phyloP scores from a whole-genome alignment of 2,888 invertebrate species.

The Branchellion lobata region DNA sequence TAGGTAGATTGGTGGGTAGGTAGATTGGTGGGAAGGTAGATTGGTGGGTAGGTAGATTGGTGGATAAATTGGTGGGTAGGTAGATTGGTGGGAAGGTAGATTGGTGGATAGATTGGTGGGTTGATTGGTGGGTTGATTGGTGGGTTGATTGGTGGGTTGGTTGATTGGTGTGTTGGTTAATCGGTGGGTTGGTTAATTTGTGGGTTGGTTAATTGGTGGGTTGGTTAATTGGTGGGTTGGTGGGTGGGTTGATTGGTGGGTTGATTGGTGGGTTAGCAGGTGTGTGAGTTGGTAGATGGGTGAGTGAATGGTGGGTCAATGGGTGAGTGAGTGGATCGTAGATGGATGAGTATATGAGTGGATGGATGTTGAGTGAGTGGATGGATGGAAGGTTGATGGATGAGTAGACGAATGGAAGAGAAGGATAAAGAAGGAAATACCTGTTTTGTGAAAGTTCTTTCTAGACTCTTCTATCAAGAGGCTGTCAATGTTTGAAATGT shows the following conservation, averaged over 20 bases:
- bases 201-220: no score
- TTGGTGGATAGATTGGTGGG: no score
- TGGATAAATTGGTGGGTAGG: background rate
- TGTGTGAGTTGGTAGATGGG: no score
- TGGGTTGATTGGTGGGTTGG: background rate
- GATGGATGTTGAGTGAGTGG: constrained; percentile 1
- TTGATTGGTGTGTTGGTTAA: no score
- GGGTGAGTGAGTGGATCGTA: background rate
- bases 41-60: background rate
- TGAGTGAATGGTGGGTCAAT: no score
- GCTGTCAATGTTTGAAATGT: background rate
- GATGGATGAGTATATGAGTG: background rate
- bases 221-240: no score
- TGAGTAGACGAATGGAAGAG: no score
- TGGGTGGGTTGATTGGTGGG: no score
- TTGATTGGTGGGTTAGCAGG: no score
- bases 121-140: background rate
- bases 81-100: background rate
- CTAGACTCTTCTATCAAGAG: background rate
- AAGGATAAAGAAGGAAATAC: background rate
- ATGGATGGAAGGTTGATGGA: background rate
- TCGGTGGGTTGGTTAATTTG: no score
- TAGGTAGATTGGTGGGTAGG: no score
- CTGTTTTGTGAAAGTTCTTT: background rate
- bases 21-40: no score